phyloP scores from a whole-genome alignment of 2,113 vertebrate genomes.

The Pyrgilauda ruficollis region DNA sequence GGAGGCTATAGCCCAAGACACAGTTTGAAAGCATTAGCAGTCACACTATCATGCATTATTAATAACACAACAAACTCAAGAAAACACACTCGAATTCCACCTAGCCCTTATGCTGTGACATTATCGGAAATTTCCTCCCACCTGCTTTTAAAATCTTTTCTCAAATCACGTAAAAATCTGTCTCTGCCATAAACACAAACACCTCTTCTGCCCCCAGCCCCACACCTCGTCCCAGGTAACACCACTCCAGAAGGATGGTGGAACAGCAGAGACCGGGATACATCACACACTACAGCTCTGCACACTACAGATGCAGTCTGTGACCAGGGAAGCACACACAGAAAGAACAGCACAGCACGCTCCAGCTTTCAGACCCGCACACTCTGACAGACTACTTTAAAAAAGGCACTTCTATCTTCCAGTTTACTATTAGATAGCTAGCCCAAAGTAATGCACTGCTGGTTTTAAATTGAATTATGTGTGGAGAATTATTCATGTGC shows the following conservation, averaged over 20 bases:
- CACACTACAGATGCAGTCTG: background rate
- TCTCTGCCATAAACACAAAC: background rate
- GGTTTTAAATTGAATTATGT: background rate
- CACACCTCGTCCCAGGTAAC: background rate
- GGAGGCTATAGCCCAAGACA: background rate
- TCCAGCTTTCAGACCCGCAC: background rate
- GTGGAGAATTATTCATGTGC: background rate
- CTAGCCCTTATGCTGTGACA: background rate
- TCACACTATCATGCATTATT: background rate
- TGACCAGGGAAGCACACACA: background rate
- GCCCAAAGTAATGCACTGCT: background rate
- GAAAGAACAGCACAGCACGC: background rate
- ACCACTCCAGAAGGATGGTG: background rate
- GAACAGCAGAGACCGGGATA: background rate
- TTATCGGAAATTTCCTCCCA: background rate
- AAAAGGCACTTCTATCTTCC: background rate
- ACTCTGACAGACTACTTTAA: background rate
- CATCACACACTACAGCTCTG: background rate
- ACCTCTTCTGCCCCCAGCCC: background rate
- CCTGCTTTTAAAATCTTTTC: background rate
- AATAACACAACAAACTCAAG: conserved; percentile 32
- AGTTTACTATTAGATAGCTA: background rate
- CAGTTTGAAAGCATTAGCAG: background rate
- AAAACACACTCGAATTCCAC: background rate
- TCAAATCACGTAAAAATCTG: background rate